Evolutionary conservation across 2,113 vertebrate species (phyloP).

Genomic region (Zapornia atra): DNA sequence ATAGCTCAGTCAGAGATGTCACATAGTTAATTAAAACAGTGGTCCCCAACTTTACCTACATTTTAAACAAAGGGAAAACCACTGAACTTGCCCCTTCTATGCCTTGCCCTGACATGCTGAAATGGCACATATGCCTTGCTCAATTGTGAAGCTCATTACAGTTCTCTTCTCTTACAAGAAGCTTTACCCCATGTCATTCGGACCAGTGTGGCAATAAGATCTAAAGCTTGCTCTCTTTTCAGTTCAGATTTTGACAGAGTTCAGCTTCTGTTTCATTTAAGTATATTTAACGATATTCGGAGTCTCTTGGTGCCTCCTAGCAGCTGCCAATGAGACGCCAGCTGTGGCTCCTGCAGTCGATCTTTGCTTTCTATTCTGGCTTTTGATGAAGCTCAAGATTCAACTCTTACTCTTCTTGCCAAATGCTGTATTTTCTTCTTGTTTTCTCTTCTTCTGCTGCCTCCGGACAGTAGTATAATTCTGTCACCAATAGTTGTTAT

Average conservation of each 20-base stretch:
- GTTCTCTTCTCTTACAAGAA: background rate
- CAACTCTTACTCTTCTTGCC: background rate
- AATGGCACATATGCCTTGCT: background rate
- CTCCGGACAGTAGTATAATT: background rate
- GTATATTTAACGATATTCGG: background rate
- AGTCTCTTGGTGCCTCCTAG: accelerated
- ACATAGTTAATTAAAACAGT: background rate
- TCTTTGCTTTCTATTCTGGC: background rate
- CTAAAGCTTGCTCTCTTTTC: background rate
- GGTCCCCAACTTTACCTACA: background rate
- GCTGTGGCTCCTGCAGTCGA: background rate
- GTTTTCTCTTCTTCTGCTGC: background rate
- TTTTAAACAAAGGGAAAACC: background rate
- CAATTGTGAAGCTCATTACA: background rate
- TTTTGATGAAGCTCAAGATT: background rate
- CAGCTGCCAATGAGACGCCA: background rate
- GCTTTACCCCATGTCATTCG: background rate
- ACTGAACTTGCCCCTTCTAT: background rate
- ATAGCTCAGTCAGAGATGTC: background rate
- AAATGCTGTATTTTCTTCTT: background rate
- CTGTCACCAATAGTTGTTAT: background rate
- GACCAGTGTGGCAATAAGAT: background rate
- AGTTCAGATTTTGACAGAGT: background rate
- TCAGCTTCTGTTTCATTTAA: background rate
- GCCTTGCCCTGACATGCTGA: background rate